A percentile compares a stretch with the other conserved stretches of the same genome.
Evolutionary conservation across 30 jellyfish, hydroid and myxozoan genomes (phyloP).

Genomic region (Nemopilema nomurai): DNA sequence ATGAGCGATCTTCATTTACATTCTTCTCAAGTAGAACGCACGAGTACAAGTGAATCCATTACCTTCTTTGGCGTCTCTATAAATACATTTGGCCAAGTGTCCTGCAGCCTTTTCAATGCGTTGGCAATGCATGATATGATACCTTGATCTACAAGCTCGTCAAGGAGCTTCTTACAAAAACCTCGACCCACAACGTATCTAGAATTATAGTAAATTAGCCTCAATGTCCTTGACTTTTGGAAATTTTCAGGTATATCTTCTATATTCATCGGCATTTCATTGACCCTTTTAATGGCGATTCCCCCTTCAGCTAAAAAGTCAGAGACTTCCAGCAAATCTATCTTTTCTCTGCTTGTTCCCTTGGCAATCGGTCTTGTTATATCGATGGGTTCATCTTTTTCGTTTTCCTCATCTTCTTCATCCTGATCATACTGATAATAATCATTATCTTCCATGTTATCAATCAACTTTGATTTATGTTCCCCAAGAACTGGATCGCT

Average conservation of each 20-base stretch:
- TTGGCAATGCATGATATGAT: slow-evolving; percentile 33
- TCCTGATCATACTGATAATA: not conserved
- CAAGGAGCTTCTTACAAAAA: slow-evolving; percentile 28
- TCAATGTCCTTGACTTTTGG: slow-evolving; percentile 2
- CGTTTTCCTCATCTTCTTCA: not conserved
- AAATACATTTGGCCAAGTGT: slow-evolving; percentile 40
- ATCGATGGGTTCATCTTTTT: not conserved
- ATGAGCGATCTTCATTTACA: too few relatives aligned
- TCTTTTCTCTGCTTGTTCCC: not conserved
- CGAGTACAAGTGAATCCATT: too few relatives aligned
- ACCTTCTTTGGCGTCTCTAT: slow-evolving; percentile 11
- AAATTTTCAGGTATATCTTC: slow-evolving; percentile 46
- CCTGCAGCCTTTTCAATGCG: slow-evolving; percentile 37
- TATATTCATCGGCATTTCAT: slow-evolving; percentile 35
- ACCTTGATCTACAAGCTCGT: slow-evolving; percentile 9
- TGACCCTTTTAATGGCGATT: slow-evolving; percentile 9
- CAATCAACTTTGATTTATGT: not conserved
- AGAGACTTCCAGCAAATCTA: not conserved
- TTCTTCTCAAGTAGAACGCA: too few relatives aligned
- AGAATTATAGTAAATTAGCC: slow-evolving; percentile 45
- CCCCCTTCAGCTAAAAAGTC: slow-evolving; percentile 33
- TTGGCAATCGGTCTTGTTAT: not conserved
- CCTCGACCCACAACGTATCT: slow-evolving; percentile 24
- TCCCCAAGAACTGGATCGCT: not conserved
- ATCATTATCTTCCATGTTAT: not conserved